Percentiles rank a stretch among this genome's conserved stretches.
These are phyloP conservation scores for Heterotis niloticus DNA, from an alignment of 2,113 vertebrate species.

Conservation along the genomic window DNA sequence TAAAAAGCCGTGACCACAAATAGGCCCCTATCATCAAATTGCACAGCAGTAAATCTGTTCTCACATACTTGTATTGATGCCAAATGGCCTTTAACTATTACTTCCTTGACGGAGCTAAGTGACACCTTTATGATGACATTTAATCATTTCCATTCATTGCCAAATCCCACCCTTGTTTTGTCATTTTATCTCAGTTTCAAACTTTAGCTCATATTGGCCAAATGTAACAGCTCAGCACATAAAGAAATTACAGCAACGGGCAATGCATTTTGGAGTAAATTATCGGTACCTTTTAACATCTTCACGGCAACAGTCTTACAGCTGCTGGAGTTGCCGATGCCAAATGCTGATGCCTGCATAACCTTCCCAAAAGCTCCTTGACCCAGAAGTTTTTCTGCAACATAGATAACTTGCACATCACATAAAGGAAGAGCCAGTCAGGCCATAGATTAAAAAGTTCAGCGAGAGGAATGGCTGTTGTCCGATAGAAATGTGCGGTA, in stretches of 20 bases:
- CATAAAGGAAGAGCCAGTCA: neutral
- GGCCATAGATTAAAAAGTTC: neutral
- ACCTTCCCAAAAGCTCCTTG: slow-evolving; percentile 90
- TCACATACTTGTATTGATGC: neutral
- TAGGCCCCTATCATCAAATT: no score
- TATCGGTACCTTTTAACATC: slow-evolving; percentile 87
- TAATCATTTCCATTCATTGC: no score
- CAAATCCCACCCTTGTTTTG: no score
- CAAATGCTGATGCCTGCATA: slow-evolving; percentile 87
- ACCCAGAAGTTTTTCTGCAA: slow-evolving; percentile 83
- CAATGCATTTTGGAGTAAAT: neutral
- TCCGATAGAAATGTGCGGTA: neutral
- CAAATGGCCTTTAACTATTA: neutral
- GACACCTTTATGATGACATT: no score
- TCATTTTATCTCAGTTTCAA: no score
- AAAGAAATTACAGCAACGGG: neutral
- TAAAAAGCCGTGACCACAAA: neutral
- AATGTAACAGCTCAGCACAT: neutral
- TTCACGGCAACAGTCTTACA: slow-evolving; percentile 90
- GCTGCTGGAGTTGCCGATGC: slow-evolving; percentile 72
- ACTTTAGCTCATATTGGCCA: neutral
- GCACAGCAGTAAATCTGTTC: neutral
- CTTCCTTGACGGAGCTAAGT: no score
- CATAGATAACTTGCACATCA: neutral
- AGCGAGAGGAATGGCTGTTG: neutral